Base-by-base conservation (phyloP, 2,113 vertebrate species). In the Tringa solitaria region DNA sequence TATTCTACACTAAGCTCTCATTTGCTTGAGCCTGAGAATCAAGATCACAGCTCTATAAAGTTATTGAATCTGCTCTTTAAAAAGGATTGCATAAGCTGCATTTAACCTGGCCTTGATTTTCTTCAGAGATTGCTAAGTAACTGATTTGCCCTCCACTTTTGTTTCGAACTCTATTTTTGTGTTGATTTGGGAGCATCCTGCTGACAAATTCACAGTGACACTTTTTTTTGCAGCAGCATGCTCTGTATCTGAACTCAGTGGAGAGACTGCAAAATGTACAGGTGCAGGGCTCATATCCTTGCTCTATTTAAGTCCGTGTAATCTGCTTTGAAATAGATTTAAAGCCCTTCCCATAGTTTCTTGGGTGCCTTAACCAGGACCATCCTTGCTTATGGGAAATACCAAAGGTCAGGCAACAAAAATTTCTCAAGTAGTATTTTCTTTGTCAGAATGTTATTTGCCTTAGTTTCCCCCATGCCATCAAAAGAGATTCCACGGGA, bases 21-120 rank as follows among this genome's bases (percentile, higher is more conserved):
- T 92, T 92, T 94, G 10, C 48, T 82, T 78, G 43, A 86, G 56
- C 48, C 64, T 56, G n/a, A 83, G 59, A 94, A 79, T 74, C 46
- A 87, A 11, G 10, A 68, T 27, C 68, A 50, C 50, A 89, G 45
- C 26, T 95, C 45, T 26, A 69, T 48, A 76, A 82, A 95, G 80
- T 87, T 96, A 60, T 83, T 79, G 65, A 82, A 92, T 70, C 12
- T 84, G 28, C 39, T 84, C 48, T 89, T 84, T 91, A 61, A 59
- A 94, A 86, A 81, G 7, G 50, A 67, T 89, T 87, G 72, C 76
- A 84, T 90, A 89, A 96, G 7, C 32, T 57, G n/a, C 69, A 57
- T 83, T 94, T 94, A 92, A 81, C 77, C n/a, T 69, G 57, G 61
- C 67, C 74, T 95, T 93, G 68, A 35, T 54, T 92, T 89, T 78